Evolutionary conservation across 2,888 invertebrate species (phyloP), one percentile per base, ranked within the genome.

Genomic region (Saturnia japonica): DNA sequence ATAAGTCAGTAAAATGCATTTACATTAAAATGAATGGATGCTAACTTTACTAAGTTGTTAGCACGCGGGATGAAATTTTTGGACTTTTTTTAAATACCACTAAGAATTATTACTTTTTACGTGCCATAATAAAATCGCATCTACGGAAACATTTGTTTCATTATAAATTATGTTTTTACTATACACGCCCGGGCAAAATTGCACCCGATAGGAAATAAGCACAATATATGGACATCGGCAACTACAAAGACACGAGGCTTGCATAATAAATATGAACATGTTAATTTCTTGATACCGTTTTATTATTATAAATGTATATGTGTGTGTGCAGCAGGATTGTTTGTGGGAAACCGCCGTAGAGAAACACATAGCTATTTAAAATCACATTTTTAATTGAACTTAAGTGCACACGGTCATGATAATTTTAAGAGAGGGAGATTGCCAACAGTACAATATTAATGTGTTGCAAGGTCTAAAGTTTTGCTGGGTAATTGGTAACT

Each of bases 241-340:
- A 60, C 25, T 60, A 60, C 57, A 60, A 60, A 60, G 57, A 28
- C 57, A 60, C 57, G 57, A 60, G 57, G 28, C 57, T 14, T 60
- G 57, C 57, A 60, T 60, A 12, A 54, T 60, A 60, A 28, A 60
- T 60, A 28, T 4, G 25, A 14, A 28, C 57, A 60, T 60, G 25
- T 28, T 60, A 60, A 60, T 60, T 0, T 12, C 12, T 60, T 60
- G 57, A 28, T 60, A 54, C 57, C 14, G 14, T 60, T n/a, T n/a
- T n/a, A 25, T 25, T 14, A 28, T 60, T 54, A 22, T 47, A 47
- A 22, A 54, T 54, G 54, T 54, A 22, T n/a, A n/a, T n/a, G 11
- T 54, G 54, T 54, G 22, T n/a, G 12, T n/a, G 34, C 34, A 34
- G 34, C 34, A 34, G 34, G 34, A 34, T 34, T 34, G 34, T 34